Evolutionary conservation across 2,888 invertebrate genomes (phyloP).

Genomic region (Drosophila paramelanica): DNA sequence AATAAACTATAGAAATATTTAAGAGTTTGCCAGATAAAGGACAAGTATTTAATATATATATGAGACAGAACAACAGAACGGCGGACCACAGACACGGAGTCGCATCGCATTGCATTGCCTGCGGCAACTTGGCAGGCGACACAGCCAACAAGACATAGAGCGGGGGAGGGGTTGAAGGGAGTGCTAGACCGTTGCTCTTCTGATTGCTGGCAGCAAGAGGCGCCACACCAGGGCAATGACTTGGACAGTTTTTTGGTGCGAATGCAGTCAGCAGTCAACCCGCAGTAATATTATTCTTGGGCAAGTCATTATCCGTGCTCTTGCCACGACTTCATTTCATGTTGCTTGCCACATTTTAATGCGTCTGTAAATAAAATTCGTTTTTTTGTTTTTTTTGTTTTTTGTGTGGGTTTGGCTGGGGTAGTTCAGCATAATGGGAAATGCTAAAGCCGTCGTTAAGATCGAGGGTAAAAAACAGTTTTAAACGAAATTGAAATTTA

Average conservation of each 20-base stretch:
- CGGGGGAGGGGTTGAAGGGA: neutral
- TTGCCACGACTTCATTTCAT: conserved; percentile 1
- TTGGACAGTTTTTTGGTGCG: conserved; percentile 20
- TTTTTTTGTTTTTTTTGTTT: neutral
- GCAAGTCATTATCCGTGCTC: conserved; percentile 2
- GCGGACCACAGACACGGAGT: neutral
- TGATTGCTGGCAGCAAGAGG: conserved; percentile 8
- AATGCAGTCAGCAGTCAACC: conserved; percentile 11
- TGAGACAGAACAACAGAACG: neutral
- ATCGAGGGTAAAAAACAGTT: too few relatives aligned
- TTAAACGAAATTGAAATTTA: too few relatives aligned
- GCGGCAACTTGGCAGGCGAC: neutral
- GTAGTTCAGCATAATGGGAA: conserved; percentile 15
- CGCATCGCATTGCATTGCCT: neutral
- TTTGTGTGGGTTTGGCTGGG: neutral
- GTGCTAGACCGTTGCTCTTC: conserved; percentile 14
- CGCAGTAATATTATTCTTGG: conserved; percentile 15
- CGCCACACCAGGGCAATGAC: conserved; percentile 26
- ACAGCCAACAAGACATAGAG: neutral
- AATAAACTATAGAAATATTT: too few relatives aligned
- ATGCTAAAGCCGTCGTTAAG: too few relatives aligned
- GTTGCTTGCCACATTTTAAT: neutral
- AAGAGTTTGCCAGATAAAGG: neutral
- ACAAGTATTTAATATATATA: conserved; percentile 2
- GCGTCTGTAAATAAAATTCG: conserved; percentile 12